Percentiles rank a stretch among this genome's conserved stretches.
phyloP scores from a whole-genome alignment of 2,888 invertebrate genomes.

The Apotomis turbidana region DNA sequence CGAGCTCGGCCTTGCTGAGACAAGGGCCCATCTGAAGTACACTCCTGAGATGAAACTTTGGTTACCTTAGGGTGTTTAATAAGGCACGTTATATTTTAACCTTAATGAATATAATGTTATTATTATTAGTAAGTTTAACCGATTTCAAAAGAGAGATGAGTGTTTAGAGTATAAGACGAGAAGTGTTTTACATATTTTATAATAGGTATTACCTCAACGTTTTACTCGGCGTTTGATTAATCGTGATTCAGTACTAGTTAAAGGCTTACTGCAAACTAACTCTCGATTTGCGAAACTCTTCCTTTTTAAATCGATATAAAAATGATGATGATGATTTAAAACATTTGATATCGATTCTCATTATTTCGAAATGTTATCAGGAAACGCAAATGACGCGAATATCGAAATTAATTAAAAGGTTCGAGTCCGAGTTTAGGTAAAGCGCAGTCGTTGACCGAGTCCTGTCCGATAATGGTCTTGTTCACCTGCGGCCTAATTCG shows the following conservation, averaged over 20 bases:
- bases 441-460: conserved; percentile 10
- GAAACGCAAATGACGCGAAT: not conserved
- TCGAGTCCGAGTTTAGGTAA: not conserved
- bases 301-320: not conserved
- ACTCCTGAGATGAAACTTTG: not conserved
- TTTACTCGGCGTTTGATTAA: too few relatives aligned
- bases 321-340: not conserved
- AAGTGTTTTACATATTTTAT: too few relatives aligned
- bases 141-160: too few relatives aligned
- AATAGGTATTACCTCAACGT: too few relatives aligned
- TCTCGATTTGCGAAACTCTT: not conserved
- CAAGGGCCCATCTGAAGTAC: not conserved
- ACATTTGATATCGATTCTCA: not conserved
- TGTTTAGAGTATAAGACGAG: too few relatives aligned
- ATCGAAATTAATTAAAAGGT: conserved; percentile 2
- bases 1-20: conserved; percentile 13
- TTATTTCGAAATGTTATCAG: not conserved
- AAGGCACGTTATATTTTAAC: too few relatives aligned
- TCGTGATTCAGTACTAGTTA: too few relatives aligned
- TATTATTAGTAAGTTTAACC: too few relatives aligned
- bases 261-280: too few relatives aligned
- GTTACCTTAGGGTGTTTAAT: not conserved
- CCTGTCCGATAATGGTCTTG: conserved; percentile 18
- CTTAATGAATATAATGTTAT: too few relatives aligned
- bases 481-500: not conserved